Evolutionary conservation across 2,888 invertebrate species (phyloP).

Genomic region (Oegoconia quadripuncta): DNA sequence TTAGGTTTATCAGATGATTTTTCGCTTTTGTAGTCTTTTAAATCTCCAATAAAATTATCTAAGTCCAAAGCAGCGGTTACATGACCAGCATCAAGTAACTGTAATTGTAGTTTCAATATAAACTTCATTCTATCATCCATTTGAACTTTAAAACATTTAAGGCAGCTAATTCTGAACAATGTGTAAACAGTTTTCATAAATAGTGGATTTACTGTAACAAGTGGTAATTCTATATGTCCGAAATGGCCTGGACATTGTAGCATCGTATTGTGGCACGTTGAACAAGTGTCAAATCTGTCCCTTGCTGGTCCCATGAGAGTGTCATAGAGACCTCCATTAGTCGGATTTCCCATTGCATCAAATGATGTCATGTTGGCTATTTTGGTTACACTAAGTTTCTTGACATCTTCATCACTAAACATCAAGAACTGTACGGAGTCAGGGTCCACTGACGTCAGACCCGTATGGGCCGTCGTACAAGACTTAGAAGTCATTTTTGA

Average conservation of each 20-base stretch:
- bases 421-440: constrained; percentile 82
- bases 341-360: constrained; percentile 89
- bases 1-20: constrained; percentile 64
- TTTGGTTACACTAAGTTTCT: constrained; percentile 88
- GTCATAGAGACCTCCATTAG: constrained; percentile 94
- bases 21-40: constrained; percentile 47
- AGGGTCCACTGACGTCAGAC: constrained; percentile 58
- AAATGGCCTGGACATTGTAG: constrained; percentile 93
- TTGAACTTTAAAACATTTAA: constrained; percentile 85
- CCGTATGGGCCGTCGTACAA: constrained; percentile 43
- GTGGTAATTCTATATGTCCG: constrained; percentile 94
- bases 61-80: constrained; percentile 85
- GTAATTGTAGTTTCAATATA: constrained; percentile 83
- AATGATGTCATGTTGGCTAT: constrained; percentile 88
- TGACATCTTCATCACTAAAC: constrained; percentile 87
- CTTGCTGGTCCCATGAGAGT: constrained; percentile 85
- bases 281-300: constrained; percentile 84
- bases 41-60: constrained; percentile 60
- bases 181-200: constrained; percentile 86
- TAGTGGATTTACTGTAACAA: constrained; percentile 94
- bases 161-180: constrained; percentile 84
- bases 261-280: constrained; percentile 85
- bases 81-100: constrained; percentile 86
- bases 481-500: constrained; percentile 50
- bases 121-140: constrained; percentile 70